A percentile compares a stretch with the other conserved stretches of the same genome.
phyloP scores from a whole-genome alignment of 2,888 invertebrate species.

The Barypeithes pellucidus region DNA sequence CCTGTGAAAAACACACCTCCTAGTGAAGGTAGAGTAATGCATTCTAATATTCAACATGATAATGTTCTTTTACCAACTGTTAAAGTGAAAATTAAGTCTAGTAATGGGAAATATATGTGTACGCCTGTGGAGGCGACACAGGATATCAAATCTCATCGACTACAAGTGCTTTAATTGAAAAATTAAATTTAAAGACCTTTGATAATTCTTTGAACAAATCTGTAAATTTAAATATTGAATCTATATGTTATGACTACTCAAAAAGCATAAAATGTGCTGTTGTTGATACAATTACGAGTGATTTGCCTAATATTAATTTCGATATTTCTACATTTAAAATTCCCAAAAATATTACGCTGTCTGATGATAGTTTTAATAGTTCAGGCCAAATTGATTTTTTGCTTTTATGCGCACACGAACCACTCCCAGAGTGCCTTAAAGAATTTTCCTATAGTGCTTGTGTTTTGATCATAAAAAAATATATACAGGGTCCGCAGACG shows the following conservation, averaged over 20 bases:
- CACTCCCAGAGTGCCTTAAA: too few relatives aligned
- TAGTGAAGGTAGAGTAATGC: background rate
- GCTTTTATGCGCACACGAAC: too few relatives aligned
- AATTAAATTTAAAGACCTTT: background rate
- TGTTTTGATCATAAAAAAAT: too few relatives aligned
- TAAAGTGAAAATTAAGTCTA: conserved; percentile 14
- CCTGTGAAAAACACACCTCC: background rate
- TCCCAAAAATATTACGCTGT: background rate
- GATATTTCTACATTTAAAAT: background rate
- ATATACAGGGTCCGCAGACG: too few relatives aligned
- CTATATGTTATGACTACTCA: background rate
- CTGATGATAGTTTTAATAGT: background rate
- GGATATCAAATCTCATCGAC: conserved; percentile 6
- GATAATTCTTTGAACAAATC: background rate
- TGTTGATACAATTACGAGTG: background rate
- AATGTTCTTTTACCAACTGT: conserved; percentile 14
- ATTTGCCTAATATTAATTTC: too few relatives aligned
- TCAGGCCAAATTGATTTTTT: background rate
- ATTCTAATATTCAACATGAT: background rate
- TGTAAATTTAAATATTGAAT: background rate
- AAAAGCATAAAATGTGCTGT: background rate
- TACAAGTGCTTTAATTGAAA: background rate
- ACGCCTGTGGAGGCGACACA: background rate
- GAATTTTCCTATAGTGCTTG: too few relatives aligned
- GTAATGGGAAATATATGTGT: background rate